Evolutionary conservation across 2,888 invertebrate genomes (phyloP), one percentile per base, ranked within the genome.

Genomic region (Cabera pusaria): DNA sequence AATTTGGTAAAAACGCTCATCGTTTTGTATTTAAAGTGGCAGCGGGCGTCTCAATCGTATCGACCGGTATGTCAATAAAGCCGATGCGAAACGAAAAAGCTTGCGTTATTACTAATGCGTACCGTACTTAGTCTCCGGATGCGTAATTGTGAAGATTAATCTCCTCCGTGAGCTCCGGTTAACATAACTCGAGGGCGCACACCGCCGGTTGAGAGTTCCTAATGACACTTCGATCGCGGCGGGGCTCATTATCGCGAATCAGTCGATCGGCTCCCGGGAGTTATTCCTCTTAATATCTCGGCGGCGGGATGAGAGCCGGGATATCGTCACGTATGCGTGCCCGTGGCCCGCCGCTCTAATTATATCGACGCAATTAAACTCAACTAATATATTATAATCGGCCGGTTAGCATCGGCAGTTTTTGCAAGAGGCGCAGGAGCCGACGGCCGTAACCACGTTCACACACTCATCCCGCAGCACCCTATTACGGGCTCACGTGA

Each of bases 361-460:
- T 88, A 88, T 88, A 88, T 88, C 83, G 80, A 63, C 69, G 78
- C 85, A 87, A 87, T 88, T 88, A 88, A 83, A 83, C 61, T 70
- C 72, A 79, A 86, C 88, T 87, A 88, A 88, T 88, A 88, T 87
- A 88, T 84, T 87, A 88, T 88, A 88, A 88, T 86, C 83, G 87
- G 76, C 82, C 79, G 68, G 82, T 85, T 76, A 83, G 81, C 77
- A 74, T 78, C 72, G 70, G 64, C 61, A 42, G 68, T 88, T 88
- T 88, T 88, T 87, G 62, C 74, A 63, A 86, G 72, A 83, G 83
- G 53, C 44, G 47, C 51, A 48, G 59, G 56, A 63, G 80, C 84
- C 82, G 84, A 65, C 74, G 64, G 63, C 59, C 67, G 68, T 65
- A 59, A 62, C 64, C 63, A 61, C 65, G 71, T 69, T 75, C 74